These are phyloP conservation scores for Anoncus sp. DNA, from an alignment of 2,888 invertebrate genomes.

Conservation along the genomic window DNA sequence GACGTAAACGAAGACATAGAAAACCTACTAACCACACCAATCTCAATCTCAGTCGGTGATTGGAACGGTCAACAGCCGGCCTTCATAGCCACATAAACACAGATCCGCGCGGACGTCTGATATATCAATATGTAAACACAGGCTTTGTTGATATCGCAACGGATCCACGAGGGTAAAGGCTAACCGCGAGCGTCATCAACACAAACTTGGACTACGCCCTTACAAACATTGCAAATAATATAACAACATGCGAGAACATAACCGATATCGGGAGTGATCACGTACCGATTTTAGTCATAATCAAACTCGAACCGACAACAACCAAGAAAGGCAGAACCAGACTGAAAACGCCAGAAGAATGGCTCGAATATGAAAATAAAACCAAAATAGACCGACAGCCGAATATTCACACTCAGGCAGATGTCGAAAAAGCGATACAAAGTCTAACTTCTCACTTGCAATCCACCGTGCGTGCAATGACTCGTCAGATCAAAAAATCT, in stretches of 20 bases:
- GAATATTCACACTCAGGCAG: no score
- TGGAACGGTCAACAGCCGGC: constrained; percentile 30
- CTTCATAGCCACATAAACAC: constrained; percentile 13
- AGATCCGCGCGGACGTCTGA: constrained; percentile 17
- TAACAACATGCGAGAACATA: constrained; percentile 32
- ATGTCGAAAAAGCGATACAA: no score
- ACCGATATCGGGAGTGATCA: constrained; percentile 37
- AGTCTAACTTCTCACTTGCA: no score
- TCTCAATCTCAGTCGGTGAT: constrained; percentile 25
- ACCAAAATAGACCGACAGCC: no score
- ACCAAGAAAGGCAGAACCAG: constrained; percentile 41
- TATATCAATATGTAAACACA: constrained; percentile 13
- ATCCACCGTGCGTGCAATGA: no score
- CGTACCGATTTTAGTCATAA: constrained; percentile 38
- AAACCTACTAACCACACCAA: no score
- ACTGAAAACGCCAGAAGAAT: constrained; percentile 35
- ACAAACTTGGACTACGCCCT: constrained; percentile 27
- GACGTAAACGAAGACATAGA: no score
- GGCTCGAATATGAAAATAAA: no score
- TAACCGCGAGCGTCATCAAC: background rate
- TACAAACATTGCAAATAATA: constrained; percentile 32
- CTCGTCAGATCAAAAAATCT: no score
- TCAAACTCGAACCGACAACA: constrained; percentile 8
- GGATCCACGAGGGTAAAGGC: constrained; percentile 8
- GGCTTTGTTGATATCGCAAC: constrained; percentile 22